These are phyloP conservation scores for Brienomyrus brachyistius DNA, from an alignment of 2,113 vertebrate species.

Conservation along the genomic window DNA sequence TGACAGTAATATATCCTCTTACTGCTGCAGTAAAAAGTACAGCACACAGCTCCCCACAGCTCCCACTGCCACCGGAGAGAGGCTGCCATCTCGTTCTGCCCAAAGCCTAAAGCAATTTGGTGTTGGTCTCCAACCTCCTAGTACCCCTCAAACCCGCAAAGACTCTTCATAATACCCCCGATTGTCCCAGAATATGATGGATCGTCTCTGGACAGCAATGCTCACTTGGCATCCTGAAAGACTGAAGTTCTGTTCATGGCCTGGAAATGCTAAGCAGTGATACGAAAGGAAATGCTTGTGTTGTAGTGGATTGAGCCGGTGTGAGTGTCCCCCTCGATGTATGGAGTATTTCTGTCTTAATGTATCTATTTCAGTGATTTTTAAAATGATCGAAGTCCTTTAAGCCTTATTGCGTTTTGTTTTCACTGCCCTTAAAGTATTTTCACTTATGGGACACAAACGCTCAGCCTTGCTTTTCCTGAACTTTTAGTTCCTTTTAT, in stretches of 20 bases:
- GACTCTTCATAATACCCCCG: neutral
- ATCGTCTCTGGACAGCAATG: neutral
- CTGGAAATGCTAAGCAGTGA: neutral
- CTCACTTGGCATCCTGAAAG: neutral
- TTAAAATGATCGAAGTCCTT: neutral
- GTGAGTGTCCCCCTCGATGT: neutral
- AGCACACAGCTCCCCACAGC: neutral
- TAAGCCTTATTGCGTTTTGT: neutral
- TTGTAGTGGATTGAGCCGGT: neutral
- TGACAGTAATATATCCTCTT: neutral
- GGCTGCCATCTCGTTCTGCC: neutral
- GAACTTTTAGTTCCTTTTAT: neutral
- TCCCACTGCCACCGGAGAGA: neutral
- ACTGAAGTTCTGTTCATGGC: neutral
- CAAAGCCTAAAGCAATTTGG: neutral
- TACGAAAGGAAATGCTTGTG: neutral
- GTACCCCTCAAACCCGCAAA: neutral
- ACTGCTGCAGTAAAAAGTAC: neutral
- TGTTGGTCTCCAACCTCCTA: neutral
- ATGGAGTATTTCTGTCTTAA: neutral
- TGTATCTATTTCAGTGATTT: neutral
- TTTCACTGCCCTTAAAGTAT: neutral
- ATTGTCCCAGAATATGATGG: neutral
- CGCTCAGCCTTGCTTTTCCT: neutral
- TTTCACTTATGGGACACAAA: neutral